phyloP scores from a whole-genome alignment of 1,140 invertebrate species.

The Dufourea novaeangliae region DNA sequence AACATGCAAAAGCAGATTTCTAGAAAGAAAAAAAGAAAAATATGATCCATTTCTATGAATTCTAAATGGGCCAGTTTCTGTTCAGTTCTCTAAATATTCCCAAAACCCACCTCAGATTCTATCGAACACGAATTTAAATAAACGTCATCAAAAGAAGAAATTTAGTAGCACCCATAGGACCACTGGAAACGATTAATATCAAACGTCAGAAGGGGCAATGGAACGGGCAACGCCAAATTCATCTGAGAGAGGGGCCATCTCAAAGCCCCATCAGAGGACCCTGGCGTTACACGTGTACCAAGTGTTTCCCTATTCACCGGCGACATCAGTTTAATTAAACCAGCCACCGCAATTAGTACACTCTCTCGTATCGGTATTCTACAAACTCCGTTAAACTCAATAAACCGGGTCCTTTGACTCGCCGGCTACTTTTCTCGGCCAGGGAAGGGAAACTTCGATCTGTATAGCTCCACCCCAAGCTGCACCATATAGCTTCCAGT shows the following conservation, averaged over 20 bases:
- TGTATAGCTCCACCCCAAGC: too few species aligned
- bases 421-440: not conserved
- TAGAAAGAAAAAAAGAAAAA: too few species aligned
- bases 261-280: conserved; percentile 54
- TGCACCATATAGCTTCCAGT: too few species aligned
- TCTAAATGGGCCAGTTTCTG: too few species aligned
- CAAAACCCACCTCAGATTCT: too few species aligned
- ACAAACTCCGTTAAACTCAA: conserved; percentile 46
- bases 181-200: not conserved
- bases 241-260: not conserved
- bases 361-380: not conserved
- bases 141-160: too few species aligned
- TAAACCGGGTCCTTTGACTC: conserved; percentile 29
- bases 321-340: conserved; percentile 50
- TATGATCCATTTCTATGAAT: too few species aligned
- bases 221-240: not conserved
- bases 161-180: too few species aligned
- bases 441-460: not conserved
- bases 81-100: too few species aligned
- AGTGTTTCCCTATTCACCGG: conserved; percentile 24
- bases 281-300: conserved; percentile 9
- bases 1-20: too few species aligned
- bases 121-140: too few species aligned
- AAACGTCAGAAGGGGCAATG: not conserved
- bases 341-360: conserved; percentile 8